These are phyloP conservation scores for Eupithecia inturbata DNA, from an alignment of 2,888 invertebrate genomes.

Conservation along the genomic window DNA sequence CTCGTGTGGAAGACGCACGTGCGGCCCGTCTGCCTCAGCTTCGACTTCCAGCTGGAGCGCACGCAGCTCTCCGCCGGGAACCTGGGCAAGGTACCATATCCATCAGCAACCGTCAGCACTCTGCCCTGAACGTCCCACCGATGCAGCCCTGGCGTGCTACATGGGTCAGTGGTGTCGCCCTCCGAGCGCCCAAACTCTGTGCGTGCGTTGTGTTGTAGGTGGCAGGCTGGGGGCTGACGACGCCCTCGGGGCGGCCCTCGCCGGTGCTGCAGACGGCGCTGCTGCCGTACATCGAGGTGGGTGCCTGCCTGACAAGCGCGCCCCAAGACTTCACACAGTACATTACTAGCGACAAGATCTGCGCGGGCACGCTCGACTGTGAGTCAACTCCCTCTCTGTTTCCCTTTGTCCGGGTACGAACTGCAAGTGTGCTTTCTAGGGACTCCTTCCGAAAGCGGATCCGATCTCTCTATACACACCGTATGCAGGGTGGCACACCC, in stretches of 20 bases:
- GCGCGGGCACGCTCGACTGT: conserved; percentile 46
- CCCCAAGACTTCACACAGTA: conserved; percentile 42
- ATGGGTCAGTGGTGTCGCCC: too few relatives aligned
- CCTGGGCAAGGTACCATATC: conserved; percentile 38
- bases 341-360: conserved; percentile 55
- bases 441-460: too few relatives aligned
- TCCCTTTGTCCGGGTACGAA: not conserved
- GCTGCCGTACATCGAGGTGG: conserved; percentile 48
- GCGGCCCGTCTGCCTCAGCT: conserved; percentile 79
- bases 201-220: conserved; percentile 40
- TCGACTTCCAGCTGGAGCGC: conserved; percentile 43
- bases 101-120: too few relatives aligned
- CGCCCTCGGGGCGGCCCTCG: conserved; percentile 37
- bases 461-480: too few relatives aligned
- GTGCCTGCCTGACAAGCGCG: conserved; percentile 44
- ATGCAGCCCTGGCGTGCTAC: too few relatives aligned
- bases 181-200: too few relatives aligned
- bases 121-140: too few relatives aligned
- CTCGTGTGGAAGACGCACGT: conserved; percentile 70
- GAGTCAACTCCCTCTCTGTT: not conserved
- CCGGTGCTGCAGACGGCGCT: conserved; percentile 45
- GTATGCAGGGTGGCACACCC: too few relatives aligned
- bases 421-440: too few relatives aligned
- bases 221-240: conserved; percentile 52
- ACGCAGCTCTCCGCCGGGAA: conserved; percentile 37